Base-by-base conservation (phyloP, 2,113 vertebrate genomes). In the Tyto alba region DNA sequence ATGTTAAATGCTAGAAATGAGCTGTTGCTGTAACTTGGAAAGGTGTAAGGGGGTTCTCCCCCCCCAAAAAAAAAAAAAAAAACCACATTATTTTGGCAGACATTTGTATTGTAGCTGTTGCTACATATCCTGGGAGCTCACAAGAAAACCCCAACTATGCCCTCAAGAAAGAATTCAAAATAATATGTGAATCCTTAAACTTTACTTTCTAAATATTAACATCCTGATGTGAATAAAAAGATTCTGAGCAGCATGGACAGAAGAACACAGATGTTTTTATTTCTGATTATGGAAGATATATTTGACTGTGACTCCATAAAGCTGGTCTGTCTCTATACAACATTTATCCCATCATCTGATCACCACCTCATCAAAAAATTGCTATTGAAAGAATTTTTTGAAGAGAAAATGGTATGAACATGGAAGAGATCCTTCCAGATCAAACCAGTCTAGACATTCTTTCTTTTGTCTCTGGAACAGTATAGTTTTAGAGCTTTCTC, bases 51-150 rank as follows among this genome's bases (percentile, higher is more conserved):
- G 22, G 5, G 11, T 62, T n/a, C 17, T 72, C 1, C 34, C 11
- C 5, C 18, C 3, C 4, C 2, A 6, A 29, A 52, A 90, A 16
- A 32, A 52, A 88, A 88, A 56, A 1, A 1, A 59, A 10, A 10
- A n/a, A n/a, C n/a, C n/a, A n/a, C n/a, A n/a, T n/a, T n/a, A 78
- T 71, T 89, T 90, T 94, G 50, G 16, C 56, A 89, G 29, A 27
- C 6, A 36, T 72, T 72, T 47, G 5, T 48, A 2, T 3, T 55
- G 13, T 48, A 80, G 22, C 69, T 80, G 17, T 81, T 80, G 25
- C 55, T 66, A 3, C 36, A 5, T 14, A 6, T 11, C 15, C 20
- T 55, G 27, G 36, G 34, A 81, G 10, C 34, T 68, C 38, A 52
- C 1, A 6, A 63, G 52, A 66, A 73, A 84, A 59, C 13, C 5